phyloP scores from a whole-genome alignment of 2,888 invertebrate genomes.

The Mayetiola destructor region DNA sequence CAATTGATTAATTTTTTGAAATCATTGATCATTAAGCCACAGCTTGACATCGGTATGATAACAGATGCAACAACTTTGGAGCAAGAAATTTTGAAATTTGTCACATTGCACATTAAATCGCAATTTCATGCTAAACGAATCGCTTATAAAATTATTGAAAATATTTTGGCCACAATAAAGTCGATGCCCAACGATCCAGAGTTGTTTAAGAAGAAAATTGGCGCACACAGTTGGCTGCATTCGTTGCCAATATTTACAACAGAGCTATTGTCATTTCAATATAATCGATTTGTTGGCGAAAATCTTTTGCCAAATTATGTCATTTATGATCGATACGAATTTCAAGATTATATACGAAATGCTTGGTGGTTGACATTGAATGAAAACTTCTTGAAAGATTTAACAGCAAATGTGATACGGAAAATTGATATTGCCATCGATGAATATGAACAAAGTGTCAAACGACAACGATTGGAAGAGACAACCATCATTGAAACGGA shows the following conservation, averaged over 20 bases:
- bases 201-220: background rate
- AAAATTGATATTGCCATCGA: background rate
- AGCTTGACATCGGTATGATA: background rate
- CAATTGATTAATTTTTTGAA: background rate
- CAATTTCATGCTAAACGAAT: background rate
- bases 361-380: slow-evolving; percentile 26
- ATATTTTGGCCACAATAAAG: background rate
- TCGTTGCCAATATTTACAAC: slow-evolving; percentile 26
- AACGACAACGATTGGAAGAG: slow-evolving; percentile 9
- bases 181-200: background rate
- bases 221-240: slow-evolving; percentile 24
- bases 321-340: slow-evolving; percentile 26
- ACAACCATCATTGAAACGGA: background rate
- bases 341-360: slow-evolving; percentile 21
- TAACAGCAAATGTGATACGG: background rate
- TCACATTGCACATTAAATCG: background rate
- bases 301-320: slow-evolving; percentile 22
- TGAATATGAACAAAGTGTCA: slow-evolving; percentile 4
- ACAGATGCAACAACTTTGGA: background rate
- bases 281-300: slow-evolving; percentile 2
- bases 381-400: background rate
- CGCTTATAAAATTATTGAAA: slow-evolving; percentile 10
- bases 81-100: background rate
- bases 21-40: background rate
- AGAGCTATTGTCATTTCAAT: slow-evolving; percentile 15